These are phyloP conservation scores for Phenganax marumi DNA, from an alignment of 92 coral and sea anemone species.

Conservation along the genomic window DNA sequence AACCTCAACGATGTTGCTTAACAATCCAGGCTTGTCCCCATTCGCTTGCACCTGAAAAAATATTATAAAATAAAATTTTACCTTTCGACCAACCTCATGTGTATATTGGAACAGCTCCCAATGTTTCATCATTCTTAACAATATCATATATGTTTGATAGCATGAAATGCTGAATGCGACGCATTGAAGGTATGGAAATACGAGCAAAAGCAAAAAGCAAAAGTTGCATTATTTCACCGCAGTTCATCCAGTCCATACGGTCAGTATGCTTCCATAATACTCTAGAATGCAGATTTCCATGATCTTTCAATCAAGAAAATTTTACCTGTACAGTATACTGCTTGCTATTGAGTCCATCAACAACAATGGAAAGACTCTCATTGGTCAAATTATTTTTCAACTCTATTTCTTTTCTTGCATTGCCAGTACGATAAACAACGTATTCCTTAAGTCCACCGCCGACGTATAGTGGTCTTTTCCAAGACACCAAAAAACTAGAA, in stretches of 20 bases:
- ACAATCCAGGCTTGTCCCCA: constrained; percentile 65
- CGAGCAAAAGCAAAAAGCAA: not conserved
- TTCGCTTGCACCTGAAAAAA: constrained; percentile 66
- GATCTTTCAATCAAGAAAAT: not conserved
- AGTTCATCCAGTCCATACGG: not conserved
- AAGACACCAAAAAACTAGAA: constrained; percentile 56
- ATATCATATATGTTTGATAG: too few relatives aligned
- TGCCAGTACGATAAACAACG: constrained; percentile 60
- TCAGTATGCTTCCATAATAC: not conserved
- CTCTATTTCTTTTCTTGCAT: constrained; percentile 56
- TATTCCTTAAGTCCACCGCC: constrained; percentile 69
- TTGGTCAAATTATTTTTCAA: constrained; percentile 57
- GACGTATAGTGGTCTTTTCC: constrained; percentile 68
- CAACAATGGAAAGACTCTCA: constrained; percentile 39
- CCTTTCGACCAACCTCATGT: too few relatives aligned
- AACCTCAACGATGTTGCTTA: constrained; percentile 53
- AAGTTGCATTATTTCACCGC: not conserved
- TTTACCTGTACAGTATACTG: constrained; percentile 66
- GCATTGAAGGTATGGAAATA: not conserved
- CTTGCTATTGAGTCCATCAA: constrained; percentile 53
- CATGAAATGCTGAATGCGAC: too few relatives aligned
- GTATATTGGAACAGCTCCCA: too few relatives aligned
- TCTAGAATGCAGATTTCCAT: not conserved
- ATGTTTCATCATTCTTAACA: too few relatives aligned
- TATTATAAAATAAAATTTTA: not conserved